phyloP scores from a whole-genome alignment of 2,888 invertebrate species.

The Drosophila emarginata region DNA sequence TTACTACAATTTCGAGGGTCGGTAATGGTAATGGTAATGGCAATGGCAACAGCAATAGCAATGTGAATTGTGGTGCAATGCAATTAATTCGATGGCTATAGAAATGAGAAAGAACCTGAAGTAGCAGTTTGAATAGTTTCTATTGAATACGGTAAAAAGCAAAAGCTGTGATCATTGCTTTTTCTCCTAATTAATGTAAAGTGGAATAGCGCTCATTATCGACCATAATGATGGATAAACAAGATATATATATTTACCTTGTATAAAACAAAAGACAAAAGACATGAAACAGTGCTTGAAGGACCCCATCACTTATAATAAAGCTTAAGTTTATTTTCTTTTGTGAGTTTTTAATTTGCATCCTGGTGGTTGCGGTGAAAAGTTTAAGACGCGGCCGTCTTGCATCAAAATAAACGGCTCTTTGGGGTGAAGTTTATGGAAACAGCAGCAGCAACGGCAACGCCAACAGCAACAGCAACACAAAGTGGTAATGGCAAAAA shows the following conservation, averaged over 20 bases:
- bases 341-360: conserved; percentile 34
- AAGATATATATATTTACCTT: conserved; percentile 6
- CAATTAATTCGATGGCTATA: conserved; percentile 54
- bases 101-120: conserved; percentile 24
- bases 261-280: neutral
- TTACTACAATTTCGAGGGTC: conserved; percentile 48
- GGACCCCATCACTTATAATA: conserved; percentile 8
- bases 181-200: conserved; percentile 40
- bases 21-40: conserved; percentile 34
- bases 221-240: conserved; percentile 19
- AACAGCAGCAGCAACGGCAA: conserved; percentile 36
- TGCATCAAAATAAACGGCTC: conserved; percentile 49
- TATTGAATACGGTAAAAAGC: neutral
- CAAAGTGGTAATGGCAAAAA: conserved; percentile 53
- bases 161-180: conserved; percentile 24
- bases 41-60: conserved; percentile 40
- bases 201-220: conserved; percentile 33
- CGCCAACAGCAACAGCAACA: conserved; percentile 27
- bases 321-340: conserved; percentile 20
- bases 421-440: conserved; percentile 40
- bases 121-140: conserved; percentile 28
- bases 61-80: conserved; percentile 39
- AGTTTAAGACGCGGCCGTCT: conserved; percentile 24
- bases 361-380: conserved; percentile 14
- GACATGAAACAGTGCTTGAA: conserved; percentile 13